Conservation (phyloP, 2,113 vertebrate species). For the Phalacrocorax brasilianus region DNA sequence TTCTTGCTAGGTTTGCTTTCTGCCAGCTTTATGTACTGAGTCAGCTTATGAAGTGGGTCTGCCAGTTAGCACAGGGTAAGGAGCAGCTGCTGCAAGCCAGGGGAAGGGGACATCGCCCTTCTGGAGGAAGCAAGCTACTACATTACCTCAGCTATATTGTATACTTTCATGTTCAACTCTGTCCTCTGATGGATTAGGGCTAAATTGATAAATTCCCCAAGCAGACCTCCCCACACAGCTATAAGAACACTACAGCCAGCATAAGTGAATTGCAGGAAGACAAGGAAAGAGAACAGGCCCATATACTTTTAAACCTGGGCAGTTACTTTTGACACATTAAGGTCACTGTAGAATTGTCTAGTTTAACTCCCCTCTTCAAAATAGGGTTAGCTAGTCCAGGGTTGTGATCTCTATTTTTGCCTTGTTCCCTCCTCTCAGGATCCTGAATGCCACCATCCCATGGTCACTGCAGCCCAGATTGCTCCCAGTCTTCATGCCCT, state of each 20-base stretch:
- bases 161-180: not conserved
- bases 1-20: constrained; percentile 36
- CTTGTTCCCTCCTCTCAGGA: not conserved
- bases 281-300: not conserved
- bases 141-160: not conserved
- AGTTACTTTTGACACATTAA: not conserved
- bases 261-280: not conserved
- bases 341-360: not conserved
- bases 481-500: not conserved
- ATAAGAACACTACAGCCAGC: not conserved
- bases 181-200: not conserved
- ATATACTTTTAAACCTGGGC: not conserved
- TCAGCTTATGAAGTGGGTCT: not conserved
- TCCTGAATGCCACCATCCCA: not conserved
- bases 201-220: not conserved
- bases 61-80: not conserved
- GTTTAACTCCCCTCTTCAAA: not conserved
- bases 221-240: not conserved
- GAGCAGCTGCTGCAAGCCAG: not conserved
- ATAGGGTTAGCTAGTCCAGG: not conserved
- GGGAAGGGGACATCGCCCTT: not conserved
- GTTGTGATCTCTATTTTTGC: not conserved
- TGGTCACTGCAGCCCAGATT: not conserved
- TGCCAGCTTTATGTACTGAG: not conserved
- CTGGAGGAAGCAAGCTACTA: not conserved